Conservation (phyloP, 2,888 invertebrate genomes). For the Sarcophaga carnaria region DNA sequence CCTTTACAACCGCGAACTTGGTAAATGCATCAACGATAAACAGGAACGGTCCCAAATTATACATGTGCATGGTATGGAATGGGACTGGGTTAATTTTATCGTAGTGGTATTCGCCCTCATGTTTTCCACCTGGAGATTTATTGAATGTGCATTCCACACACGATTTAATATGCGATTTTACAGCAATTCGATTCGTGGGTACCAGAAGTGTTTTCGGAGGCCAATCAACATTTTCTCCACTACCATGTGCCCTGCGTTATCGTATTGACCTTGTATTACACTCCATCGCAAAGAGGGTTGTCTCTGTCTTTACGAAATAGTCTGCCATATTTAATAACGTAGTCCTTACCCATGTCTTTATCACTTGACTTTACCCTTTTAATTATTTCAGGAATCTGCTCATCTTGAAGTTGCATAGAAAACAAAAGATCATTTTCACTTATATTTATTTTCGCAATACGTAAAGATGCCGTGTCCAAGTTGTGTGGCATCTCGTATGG, state of each 20-base stretch:
- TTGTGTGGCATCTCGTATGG: not conserved
- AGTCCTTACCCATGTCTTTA: not conserved
- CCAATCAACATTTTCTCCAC: constrained; percentile 13
- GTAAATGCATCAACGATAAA: constrained; percentile 56
- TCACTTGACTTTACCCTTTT: not conserved
- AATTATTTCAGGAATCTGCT: not conserved
- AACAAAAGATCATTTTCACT: constrained; percentile 41
- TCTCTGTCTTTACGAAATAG: constrained; percentile 19
- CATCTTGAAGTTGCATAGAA: constrained; percentile 47
- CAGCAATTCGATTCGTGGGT: constrained; percentile 55
- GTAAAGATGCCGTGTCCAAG: constrained; percentile 33
- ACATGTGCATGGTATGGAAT: constrained; percentile 50
- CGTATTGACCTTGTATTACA: constrained; percentile 31
- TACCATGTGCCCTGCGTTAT: constrained; percentile 34
- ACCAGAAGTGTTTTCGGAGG: constrained; percentile 57
- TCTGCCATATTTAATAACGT: constrained; percentile 22
- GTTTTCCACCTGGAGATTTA: constrained; percentile 71
- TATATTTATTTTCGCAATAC: constrained; percentile 36
- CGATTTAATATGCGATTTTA: constrained; percentile 41
- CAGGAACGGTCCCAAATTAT: constrained; percentile 55
- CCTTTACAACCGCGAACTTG: constrained; percentile 29
- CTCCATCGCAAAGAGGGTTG: constrained; percentile 30
- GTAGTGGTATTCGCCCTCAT: constrained; percentile 61
- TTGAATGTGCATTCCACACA: constrained; percentile 75
- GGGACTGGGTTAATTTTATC: constrained; percentile 44